Percentiles rank a stretch among this genome's conserved stretches.
Conservation (phyloP, 2,888 invertebrate genomes). For the Chromoteleia sp. region DNA sequence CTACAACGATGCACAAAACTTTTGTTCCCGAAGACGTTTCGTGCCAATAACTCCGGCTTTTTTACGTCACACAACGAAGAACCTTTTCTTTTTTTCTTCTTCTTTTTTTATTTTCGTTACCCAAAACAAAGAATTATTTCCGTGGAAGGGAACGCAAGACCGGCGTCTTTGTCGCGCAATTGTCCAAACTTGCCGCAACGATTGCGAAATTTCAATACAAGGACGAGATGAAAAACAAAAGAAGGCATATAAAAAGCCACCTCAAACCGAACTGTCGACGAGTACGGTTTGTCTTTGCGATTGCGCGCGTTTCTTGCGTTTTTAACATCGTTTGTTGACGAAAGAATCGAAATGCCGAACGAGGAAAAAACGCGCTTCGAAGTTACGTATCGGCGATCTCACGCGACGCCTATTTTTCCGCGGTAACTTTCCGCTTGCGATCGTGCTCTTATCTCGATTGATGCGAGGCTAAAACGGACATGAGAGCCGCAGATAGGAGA, state of each 20-base stretch:
- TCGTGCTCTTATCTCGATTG: slow-evolving; percentile 58
- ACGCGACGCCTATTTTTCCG: slow-evolving; percentile 60
- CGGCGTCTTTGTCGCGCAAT: too few relatives aligned
- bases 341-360: slow-evolving; percentile 31
- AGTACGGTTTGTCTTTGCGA: too few relatives aligned
- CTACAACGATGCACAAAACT: slow-evolving; percentile 46
- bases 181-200: too few relatives aligned
- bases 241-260: too few relatives aligned
- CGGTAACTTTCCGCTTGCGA: slow-evolving; percentile 66
- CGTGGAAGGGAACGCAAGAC: not conserved
- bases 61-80: not conserved
- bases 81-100: not conserved
- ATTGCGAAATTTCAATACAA: too few relatives aligned
- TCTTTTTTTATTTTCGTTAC: not conserved
- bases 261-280: too few relatives aligned
- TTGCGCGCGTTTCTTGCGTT: not conserved
- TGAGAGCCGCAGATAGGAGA: not conserved
- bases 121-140: slow-evolving; percentile 14
- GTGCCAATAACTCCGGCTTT: slow-evolving; percentile 45
- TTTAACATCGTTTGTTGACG: slow-evolving; percentile 21
- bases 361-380: slow-evolving; percentile 39
- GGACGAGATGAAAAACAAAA: too few relatives aligned
- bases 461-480: slow-evolving; percentile 6
- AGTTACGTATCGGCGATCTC: slow-evolving; percentile 59
- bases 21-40: slow-evolving; percentile 53